Conservation (phyloP, 1,140 invertebrate genomes). For the Cotesia vestalis region DNA sequence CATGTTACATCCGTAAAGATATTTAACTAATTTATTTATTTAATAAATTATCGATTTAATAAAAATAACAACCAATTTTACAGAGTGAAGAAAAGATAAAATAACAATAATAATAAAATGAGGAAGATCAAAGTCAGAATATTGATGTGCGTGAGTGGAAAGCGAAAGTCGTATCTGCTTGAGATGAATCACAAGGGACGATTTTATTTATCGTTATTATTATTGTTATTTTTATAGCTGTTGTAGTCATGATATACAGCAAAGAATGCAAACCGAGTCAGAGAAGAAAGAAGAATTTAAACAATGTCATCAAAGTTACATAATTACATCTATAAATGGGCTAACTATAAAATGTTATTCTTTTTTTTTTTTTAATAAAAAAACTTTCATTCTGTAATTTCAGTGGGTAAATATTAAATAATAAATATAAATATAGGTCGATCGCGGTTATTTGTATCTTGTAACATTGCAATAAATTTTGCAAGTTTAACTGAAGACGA, state of each 20-base stretch:
- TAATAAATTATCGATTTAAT: background rate
- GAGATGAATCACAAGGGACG: slow-evolving; percentile 15
- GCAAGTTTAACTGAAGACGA: no score
- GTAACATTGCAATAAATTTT: no score
- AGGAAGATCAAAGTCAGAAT: slow-evolving; percentile 7
- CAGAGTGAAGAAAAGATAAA: background rate
- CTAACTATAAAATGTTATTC: slow-evolving; percentile 43
- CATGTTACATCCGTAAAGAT: background rate
- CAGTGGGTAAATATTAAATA: no score
- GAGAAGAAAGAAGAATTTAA: slow-evolving; percentile 42
- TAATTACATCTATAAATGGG: slow-evolving; percentile 45
- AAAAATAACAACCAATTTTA: background rate
- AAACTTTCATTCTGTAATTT: no score
- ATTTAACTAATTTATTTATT: background rate
- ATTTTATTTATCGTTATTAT: slow-evolving; percentile 3
- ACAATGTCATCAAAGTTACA: slow-evolving; percentile 61
- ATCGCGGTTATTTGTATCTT: no score
- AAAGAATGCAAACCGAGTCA: background rate
- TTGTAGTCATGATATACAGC: background rate
- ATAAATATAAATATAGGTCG: no score
- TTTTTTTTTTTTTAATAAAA: no score
- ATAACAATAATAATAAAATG: background rate
- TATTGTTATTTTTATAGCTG: no score
- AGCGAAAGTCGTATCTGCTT: background rate
- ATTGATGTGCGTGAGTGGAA: slow-evolving; percentile 1